These are phyloP conservation scores for Columba livia DNA, from an alignment of 2,113 vertebrate genomes.

Conservation along the genomic window DNA sequence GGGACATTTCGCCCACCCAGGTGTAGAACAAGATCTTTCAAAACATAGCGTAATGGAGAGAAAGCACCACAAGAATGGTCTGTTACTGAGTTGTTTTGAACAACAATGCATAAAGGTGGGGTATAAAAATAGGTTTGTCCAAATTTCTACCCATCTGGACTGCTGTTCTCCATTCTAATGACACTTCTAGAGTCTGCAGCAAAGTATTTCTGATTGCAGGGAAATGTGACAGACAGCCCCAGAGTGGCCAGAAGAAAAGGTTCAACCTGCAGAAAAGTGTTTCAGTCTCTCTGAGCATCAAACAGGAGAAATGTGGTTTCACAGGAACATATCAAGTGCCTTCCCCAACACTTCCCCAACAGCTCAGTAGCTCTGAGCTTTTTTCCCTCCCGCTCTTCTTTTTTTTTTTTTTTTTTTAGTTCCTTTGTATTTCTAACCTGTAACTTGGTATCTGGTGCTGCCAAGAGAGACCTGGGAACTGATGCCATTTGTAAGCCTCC, in stretches of 20 bases:
- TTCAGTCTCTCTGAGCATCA: background rate
- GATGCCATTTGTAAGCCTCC: background rate
- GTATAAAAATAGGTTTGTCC: background rate
- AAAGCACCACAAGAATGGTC: background rate
- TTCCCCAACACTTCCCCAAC: background rate
- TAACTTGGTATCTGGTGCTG: accelerated
- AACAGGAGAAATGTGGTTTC: background rate
- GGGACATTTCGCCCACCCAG: accelerated
- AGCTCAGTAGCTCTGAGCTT: background rate
- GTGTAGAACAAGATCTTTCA: background rate
- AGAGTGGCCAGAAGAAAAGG: background rate
- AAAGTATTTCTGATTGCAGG: background rate
- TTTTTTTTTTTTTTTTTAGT: background rate
- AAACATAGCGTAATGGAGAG: accelerated
- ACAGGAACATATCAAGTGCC: background rate
- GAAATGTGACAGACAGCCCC: background rate
- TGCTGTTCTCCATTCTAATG: background rate
- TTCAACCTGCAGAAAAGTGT: background rate
- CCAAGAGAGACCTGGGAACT: background rate
- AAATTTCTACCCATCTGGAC: background rate
- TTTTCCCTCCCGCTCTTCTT: accelerated
- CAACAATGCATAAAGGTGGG: background rate
- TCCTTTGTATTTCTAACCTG: background rate
- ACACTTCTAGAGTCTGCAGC: background rate
- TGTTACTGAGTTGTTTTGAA: background rate